phyloP scores from a whole-genome alignment of 2,888 invertebrate species.

The Nebria salina region DNA sequence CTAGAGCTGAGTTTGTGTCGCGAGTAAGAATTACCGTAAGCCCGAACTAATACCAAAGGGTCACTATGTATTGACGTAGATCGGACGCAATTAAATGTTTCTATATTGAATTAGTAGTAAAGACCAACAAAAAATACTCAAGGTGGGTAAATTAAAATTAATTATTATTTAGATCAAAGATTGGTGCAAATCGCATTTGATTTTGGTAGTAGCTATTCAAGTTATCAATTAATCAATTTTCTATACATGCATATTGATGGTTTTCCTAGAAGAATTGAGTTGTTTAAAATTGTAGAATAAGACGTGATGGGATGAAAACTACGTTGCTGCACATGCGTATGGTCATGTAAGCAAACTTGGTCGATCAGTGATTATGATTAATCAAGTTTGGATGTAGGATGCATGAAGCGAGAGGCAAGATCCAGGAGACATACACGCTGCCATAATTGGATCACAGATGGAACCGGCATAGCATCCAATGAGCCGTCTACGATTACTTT shows the following conservation, averaged over 20 bases:
- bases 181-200: too few species aligned
- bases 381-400: constrained; percentile 23
- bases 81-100: not conserved
- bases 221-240: too few species aligned
- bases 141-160: too few species aligned
- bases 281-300: not conserved
- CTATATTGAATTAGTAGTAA: not conserved
- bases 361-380: constrained; percentile 26
- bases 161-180: too few species aligned
- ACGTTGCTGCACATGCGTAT: constrained; percentile 5
- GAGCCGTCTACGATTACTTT: constrained; percentile 19
- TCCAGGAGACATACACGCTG: constrained; percentile 1
- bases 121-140: not conserved
- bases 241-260: too few species aligned
- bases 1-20: not conserved
- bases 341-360: not conserved
- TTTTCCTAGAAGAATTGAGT: not conserved
- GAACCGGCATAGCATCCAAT: constrained; percentile 17
- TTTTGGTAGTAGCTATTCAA: too few species aligned
- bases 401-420: not conserved
- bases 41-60: not conserved
- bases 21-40: not conserved
- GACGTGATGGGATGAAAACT: not conserved
- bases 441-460: constrained; percentile 40
- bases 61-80: not conserved